A percentile compares a stretch with the other conserved stretches of the same genome.
phyloP scores from a whole-genome alignment of 2,888 invertebrate species.

The Lepeophtheirus nordmannii region DNA sequence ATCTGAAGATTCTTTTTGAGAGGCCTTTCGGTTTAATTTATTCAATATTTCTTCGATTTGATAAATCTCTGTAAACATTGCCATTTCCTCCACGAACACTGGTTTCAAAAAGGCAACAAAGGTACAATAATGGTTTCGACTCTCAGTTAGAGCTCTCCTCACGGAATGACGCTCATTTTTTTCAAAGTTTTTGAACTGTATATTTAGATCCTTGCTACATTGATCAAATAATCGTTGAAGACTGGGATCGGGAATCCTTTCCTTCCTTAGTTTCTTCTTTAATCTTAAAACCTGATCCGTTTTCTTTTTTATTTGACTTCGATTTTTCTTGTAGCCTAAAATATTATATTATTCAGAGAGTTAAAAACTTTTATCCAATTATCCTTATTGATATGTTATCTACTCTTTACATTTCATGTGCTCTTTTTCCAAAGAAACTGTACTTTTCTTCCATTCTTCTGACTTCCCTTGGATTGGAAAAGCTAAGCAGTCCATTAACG shows the following conservation, averaged over 20 bases:
- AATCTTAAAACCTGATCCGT: constrained; percentile 76
- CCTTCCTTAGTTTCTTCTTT: constrained; percentile 70
- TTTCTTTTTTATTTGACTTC: constrained; percentile 73
- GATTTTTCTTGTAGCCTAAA: constrained; percentile 77
- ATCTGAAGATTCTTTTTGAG: too few species aligned
- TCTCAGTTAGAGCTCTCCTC: constrained; percentile 76
- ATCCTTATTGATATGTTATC: too few species aligned
- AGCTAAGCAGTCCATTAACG: constrained; percentile 64
- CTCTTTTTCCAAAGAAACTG: constrained; percentile 67
- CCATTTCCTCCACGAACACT: constrained; percentile 80
- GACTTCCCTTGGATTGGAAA: constrained; percentile 66
- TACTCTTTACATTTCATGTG: constrained; percentile 55
- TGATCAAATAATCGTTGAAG: constrained; percentile 8
- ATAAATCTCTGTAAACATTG: constrained; percentile 77
- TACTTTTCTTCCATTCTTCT: constrained; percentile 75
- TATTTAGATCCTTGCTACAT: constrained; percentile 9
- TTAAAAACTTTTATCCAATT: background rate
- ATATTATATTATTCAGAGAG: background rate
- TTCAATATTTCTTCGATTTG: constrained; percentile 77
- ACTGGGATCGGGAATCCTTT: background rate
- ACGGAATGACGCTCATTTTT: constrained; percentile 79
- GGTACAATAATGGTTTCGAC: constrained; percentile 72
- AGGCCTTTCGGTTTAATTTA: constrained; percentile 42
- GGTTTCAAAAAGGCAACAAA: constrained; percentile 85
- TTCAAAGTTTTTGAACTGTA: constrained; percentile 56